Evolutionary conservation across 2,797 vertebrate genomes (phyloP), one percentile per base, ranked within the genome.

Genomic region (Cossypha heuglini): DNA sequence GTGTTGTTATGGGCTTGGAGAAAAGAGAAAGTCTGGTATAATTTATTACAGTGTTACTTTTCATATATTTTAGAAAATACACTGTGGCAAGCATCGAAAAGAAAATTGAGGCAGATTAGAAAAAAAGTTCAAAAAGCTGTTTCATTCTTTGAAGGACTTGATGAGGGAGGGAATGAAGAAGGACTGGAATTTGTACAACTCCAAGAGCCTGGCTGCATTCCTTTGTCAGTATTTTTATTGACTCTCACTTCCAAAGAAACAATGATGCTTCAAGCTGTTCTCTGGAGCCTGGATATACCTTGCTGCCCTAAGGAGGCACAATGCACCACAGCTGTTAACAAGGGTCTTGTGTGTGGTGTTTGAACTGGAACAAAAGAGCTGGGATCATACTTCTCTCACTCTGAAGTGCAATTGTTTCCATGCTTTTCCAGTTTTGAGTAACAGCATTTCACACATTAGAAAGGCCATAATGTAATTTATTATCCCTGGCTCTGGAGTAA

Each of bases 141-240:
- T 91, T 87, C 80, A 29, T 66, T 80, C 84, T 72, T 77, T 45
- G 62, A 92, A 64, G 62, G 55, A 72, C 71, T 92, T 76, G 48
- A 81, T 59, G 43, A 78, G 37, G 20, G 48, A 87, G 78, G 35
- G 81, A 76, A 84, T 82, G 88, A 87, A 84, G 88, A 87, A 84
- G 55, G 79, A 67, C 81, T 84, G 94, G 78, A 58, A 92, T 90
- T 42, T 62, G 61, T 83, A 69, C 78, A 77, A 24, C 49, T 87
- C 57, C n/a, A 82, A 88, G 35, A 58, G 72, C 66, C 61, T 62
- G 72, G 62, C 81, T 84, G 51, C 76, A 81, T 92, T 96, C 93
- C 52, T 91, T 57, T 82, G 85, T 83, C 74, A 86, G 82, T 68
- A 43, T 84, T 95, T 87, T 93, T 84, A 90, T 75, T 86, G 89